Base-by-base conservation (phyloP, 2,888 invertebrate species). In the Ischnus inquisitorius region DNA sequence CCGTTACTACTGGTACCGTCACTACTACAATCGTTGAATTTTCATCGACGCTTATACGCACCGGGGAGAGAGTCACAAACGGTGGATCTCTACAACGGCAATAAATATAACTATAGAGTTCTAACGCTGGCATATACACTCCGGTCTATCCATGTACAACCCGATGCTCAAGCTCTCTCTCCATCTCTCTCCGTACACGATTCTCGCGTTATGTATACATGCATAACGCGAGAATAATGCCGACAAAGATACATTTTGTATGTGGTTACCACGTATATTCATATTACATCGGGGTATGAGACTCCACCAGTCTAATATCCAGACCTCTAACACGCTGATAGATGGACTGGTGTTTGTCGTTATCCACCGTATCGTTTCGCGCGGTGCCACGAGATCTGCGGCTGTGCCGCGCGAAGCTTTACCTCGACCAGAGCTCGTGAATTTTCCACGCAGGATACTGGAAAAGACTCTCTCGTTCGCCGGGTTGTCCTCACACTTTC, bases 11-110 rank as follows among this genome's bases (percentile, higher is more conserved):
- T 14, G 14, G 22, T 5, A 57, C 57, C 22, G 12, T 19, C 12
- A 57, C 28, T 57, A 54, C 34, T 14, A 54, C 19, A 16, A 22
- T 25, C 25, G 28, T 22, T 57, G 72, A 25, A 72, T 60, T 46
- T 62, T 62, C 72, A 74, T 74, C 60, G 72, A 46, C 71, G 57
- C 43, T 60, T 28, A 60, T 60, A 72, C 41, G 41, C 57, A 57
- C 41, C 34, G 8, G 57, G 22, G 22, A 28, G 57, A 57, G 57
- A 57, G n/a, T 22, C 25, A 19, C 54, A 22, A 10, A 12, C 28
- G 57, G 57, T 0, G 57, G 51, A 16, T 25, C 22, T 3, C 25
- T 28, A 57, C 22, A 57, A 28, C 57, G 57, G 57, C 28, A 28
- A 57, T 57, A 57, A 57, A 57, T 57, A 57, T 57, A 28, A 57